Base-by-base conservation (phyloP, 2,888 invertebrate species). In the Harpalus rufipes region DNA sequence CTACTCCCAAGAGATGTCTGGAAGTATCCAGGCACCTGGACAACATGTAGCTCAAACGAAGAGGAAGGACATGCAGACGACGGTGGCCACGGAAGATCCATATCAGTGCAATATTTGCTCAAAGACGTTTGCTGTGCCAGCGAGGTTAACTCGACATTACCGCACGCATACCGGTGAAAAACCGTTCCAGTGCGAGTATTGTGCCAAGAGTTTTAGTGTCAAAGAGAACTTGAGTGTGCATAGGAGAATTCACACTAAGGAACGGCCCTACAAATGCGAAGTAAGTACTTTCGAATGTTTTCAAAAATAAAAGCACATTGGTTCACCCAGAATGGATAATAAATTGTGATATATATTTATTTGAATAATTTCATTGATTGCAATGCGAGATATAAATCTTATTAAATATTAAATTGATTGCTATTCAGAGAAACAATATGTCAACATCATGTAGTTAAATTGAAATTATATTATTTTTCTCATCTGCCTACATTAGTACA, bases 141-240 rank as follows among this genome's bases (percentile, higher is more conserved):
- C 97, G 81, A 93, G 97, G 86, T 92, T 97, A 87, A 94, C 94
- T 85, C 94, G 97, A 72, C 97, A 97, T 89, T 97, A 97, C 90
- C 93, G 97, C 86, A 97, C 97, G 8, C 97, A 97, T 90, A 97
- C 97, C 25, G 97, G 97, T 56, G 97, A 97, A 90, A 95, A 97
- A 88, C 97, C 97, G 0, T 97, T 97, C 90, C 95, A 96, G 90
- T 97, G 97, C 91, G 97, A 97, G 90, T 97, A 96, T 91, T 97
- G 97, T 92, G 96, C 95, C 91, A 97, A 97, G 91, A 96, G 96
- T 89, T 97, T 97, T 91, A 97, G 97, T 89, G 97, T 97, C 7
- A 97, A 97, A 91, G 97, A 97, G 91, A 97, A 97, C 90, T 92
- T 97, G 85, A 97, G 97, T 91, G 97, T 97, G 12, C 97, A 97